Evolutionary conservation across 2,888 invertebrate genomes (phyloP).

Genomic region (Thecocarcelia acutangulata): DNA sequence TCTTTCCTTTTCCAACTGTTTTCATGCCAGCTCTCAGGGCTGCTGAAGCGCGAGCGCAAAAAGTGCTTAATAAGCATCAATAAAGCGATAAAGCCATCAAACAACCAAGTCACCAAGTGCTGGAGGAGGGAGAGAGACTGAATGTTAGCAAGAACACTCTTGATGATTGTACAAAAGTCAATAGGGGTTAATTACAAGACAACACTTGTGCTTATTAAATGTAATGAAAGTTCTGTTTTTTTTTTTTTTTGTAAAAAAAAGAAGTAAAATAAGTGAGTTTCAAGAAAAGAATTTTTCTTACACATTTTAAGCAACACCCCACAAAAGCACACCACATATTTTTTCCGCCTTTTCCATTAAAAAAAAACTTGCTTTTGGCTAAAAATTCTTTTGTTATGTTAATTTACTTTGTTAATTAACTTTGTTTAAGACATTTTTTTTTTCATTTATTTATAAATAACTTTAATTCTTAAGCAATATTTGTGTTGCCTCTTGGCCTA

Average conservation of each 20-base stretch:
- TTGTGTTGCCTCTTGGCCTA: not conserved
- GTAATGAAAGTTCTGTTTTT: not conserved
- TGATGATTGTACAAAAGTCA: conserved; percentile 32
- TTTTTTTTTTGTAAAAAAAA: no score
- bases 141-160: not conserved
- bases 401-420: conserved; percentile 66
- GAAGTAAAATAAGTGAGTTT: no score
- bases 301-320: no score
- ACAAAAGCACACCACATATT: no score
- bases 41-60: not conserved
- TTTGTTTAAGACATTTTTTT: conserved; percentile 51
- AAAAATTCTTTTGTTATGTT: conserved; percentile 46
- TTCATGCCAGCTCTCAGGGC: not conserved
- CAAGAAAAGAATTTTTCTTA: no score
- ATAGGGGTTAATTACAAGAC: conserved; percentile 55
- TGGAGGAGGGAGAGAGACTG: not conserved
- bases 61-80: conserved; percentile 41
- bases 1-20: not conserved
- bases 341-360: not conserved
- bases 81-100: conserved; percentile 43
- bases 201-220: conserved; percentile 32
- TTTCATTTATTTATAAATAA: conserved; percentile 46
- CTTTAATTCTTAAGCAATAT: not conserved
- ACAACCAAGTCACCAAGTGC: not conserved
- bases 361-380: conserved; percentile 31